Percentiles rank a stretch among this genome's conserved stretches.
Conservation (phyloP, 2,888 invertebrate species). For the Pachliopta kotzebuea region DNA sequence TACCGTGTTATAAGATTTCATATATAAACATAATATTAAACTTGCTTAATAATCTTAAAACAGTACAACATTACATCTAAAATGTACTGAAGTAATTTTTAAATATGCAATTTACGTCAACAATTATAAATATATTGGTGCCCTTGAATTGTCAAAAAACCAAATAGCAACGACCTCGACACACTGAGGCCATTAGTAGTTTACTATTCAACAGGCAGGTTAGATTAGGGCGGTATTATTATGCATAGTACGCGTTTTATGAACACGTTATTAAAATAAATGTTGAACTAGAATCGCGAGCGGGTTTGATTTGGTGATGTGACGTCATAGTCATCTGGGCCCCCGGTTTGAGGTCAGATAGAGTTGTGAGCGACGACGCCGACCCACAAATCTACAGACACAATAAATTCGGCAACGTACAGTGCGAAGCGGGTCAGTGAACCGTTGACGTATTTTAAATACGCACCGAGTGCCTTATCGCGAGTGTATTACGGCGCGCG, state of each 20-base stretch:
- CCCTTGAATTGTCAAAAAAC: conserved; percentile 75
- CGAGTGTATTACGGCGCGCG: conserved; percentile 69
- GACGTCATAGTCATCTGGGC: conserved; percentile 72
- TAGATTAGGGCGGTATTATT: conserved; percentile 73
- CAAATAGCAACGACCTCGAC: conserved; percentile 76
- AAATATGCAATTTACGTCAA: conserved; percentile 21
- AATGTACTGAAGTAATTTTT: background rate
- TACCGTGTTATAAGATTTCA: background rate
- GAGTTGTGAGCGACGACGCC: conserved; percentile 50
- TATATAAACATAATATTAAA: background rate
- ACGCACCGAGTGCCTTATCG: conserved; percentile 76
- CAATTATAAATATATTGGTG: conserved; percentile 39
- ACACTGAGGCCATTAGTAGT: conserved; percentile 59
- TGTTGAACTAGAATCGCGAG: conserved; percentile 70
- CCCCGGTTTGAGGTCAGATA: conserved; percentile 73
- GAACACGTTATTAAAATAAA: conserved; percentile 54
- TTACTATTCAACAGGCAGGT: conserved; percentile 64
- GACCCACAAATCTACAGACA: conserved; percentile 80
- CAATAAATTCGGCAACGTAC: conserved; percentile 75
- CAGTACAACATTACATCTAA: background rate
- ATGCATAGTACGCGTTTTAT: conserved; percentile 64
- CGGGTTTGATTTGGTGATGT: conserved; percentile 62
- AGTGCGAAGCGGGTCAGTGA: conserved; percentile 73
- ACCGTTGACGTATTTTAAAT: conserved; percentile 79
- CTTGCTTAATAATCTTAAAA: background rate